Percentiles rank a stretch among this genome's conserved stretches.
Evolutionary conservation across 2,888 invertebrate species (phyloP).

Genomic region (Papilio gigon): DNA sequence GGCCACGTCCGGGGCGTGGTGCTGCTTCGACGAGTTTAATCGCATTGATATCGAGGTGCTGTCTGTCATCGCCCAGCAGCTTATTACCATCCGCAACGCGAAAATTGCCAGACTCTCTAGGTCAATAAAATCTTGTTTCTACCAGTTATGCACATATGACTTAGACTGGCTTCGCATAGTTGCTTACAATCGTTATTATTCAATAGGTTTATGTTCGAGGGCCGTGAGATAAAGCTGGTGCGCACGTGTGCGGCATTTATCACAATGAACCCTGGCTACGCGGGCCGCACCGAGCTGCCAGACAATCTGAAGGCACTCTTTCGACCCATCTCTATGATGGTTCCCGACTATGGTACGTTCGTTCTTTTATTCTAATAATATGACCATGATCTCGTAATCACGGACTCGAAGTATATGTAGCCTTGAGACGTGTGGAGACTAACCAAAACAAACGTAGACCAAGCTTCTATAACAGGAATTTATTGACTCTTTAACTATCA

Average conservation of each 20-base stretch:
- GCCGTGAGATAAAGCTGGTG: slow-evolving; percentile 91
- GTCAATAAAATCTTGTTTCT: slow-evolving; percentile 48
- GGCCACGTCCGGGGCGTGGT: slow-evolving; percentile 95
- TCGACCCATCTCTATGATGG: slow-evolving; percentile 95
- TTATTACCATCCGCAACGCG: slow-evolving; percentile 93
- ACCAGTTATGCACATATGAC: neutral
- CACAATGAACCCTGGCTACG: slow-evolving; percentile 97
- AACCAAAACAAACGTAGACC: no score
- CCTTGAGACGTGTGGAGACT: no score
- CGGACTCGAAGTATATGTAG: neutral
- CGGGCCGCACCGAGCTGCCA: slow-evolving; percentile 93
- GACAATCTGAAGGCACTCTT: slow-evolving; percentile 94
- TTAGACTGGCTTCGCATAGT: neutral
- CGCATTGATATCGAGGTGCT: slow-evolving; percentile 94
- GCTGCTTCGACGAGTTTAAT: slow-evolving; percentile 96
- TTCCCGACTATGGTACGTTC: slow-evolving; percentile 90
- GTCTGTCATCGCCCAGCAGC: slow-evolving; percentile 94
- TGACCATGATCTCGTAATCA: neutral
- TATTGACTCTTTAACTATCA: no score
- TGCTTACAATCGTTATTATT: neutral
- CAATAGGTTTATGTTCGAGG: slow-evolving; percentile 92
- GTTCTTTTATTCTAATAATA: neutral
- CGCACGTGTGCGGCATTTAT: slow-evolving; percentile 92
- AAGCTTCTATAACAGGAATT: no score
- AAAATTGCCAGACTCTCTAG: slow-evolving; percentile 85